Evolutionary conservation across 1,140 invertebrate species (phyloP).

Genomic region (Anastatus disparis): DNA sequence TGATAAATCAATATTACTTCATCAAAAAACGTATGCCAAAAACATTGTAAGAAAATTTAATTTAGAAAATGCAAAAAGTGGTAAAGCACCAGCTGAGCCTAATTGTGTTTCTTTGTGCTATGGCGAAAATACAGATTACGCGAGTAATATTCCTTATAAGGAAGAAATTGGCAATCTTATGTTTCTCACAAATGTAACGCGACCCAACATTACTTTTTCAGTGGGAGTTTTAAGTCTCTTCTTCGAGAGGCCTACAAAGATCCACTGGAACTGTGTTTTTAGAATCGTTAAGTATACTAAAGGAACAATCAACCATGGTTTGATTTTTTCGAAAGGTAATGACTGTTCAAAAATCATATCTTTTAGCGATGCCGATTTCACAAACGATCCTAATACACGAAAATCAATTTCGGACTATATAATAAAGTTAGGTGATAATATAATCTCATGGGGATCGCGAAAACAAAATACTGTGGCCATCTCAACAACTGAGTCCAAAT

Average conservation of each 20-base stretch:
- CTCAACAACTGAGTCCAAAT: constrained; percentile 31
- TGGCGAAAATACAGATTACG: constrained; percentile 11
- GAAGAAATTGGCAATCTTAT: constrained; percentile 46
- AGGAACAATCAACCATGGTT: constrained; percentile 41
- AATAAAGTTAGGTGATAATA: constrained; percentile 19
- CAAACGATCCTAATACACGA: constrained; percentile 34
- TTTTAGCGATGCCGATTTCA: constrained; percentile 46
- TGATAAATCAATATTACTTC: constrained; percentile 52
- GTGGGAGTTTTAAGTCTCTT: constrained; percentile 28
- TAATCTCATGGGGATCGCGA: constrained; percentile 47
- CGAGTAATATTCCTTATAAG: constrained; percentile 43
- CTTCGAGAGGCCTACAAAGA: constrained; percentile 33
- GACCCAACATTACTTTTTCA: neutral
- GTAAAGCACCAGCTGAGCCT: neutral
- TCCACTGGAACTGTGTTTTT: constrained; percentile 43
- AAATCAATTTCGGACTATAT: constrained; percentile 44
- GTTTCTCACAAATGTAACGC: neutral
- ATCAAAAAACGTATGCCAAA: constrained; percentile 47
- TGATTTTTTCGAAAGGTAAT: constrained; percentile 27
- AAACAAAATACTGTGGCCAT: constrained; percentile 46
- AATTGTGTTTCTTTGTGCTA: neutral
- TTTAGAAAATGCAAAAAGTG: constrained; percentile 37
- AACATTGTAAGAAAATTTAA: constrained; percentile 46
- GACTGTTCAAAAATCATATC: neutral
- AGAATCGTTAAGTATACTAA: constrained; percentile 48